These are phyloP conservation scores for Dryoscopus gambensis DNA, from an alignment of 2,113 vertebrate species.

Conservation along the genomic window DNA sequence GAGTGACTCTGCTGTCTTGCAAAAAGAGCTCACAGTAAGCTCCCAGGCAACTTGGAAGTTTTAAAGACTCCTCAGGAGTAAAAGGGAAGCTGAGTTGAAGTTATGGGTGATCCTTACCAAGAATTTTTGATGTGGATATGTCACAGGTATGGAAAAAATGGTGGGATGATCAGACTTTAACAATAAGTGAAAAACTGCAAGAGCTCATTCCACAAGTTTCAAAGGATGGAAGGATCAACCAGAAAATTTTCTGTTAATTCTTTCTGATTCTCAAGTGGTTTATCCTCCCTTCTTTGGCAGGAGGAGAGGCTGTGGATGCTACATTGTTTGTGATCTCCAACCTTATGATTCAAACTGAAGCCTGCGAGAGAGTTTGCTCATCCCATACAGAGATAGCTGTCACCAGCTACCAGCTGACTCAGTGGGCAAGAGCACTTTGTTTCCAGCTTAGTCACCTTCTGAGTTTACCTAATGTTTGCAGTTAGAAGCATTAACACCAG, in stretches of 20 bases:
- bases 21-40: not conserved
- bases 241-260: not conserved
- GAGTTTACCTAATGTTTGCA: not conserved
- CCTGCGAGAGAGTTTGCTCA: not conserved
- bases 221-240: not conserved
- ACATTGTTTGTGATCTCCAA: not conserved
- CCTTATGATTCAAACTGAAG: not conserved
- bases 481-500: not conserved
- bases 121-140: not conserved
- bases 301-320: not conserved
- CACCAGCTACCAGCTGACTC: not conserved
- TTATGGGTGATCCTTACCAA: not conserved
- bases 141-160: not conserved
- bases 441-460: not conserved
- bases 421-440: not conserved
- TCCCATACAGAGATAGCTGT: not conserved
- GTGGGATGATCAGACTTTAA: not conserved
- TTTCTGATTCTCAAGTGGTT: not conserved
- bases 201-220: not conserved
- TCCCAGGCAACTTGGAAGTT: not conserved
- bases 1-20: not conserved
- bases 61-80: not conserved
- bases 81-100: not conserved
- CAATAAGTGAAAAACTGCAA: not conserved
- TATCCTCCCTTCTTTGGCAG: not conserved